Conservation (phyloP, 2,888 invertebrate genomes). For the Coelinius sp. region DNA sequence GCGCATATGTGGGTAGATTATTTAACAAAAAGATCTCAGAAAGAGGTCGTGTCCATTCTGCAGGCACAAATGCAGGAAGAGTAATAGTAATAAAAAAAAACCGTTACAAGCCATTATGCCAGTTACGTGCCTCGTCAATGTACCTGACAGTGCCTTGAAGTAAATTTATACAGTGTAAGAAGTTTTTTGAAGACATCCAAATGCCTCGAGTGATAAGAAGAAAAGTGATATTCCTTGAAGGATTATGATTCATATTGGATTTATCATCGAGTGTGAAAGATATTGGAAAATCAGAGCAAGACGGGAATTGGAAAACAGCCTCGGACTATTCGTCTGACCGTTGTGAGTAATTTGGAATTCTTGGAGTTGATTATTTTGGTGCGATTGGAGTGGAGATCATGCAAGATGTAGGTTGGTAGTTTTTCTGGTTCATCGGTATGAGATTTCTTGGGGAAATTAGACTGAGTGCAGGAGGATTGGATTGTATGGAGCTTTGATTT, state of each 20-base stretch:
- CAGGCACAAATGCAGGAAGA: background rate
- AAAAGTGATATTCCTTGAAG: background rate
- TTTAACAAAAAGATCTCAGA: background rate
- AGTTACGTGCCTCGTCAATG: background rate
- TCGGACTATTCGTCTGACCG: conserved; percentile 57
- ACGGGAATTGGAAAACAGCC: conserved; percentile 46
- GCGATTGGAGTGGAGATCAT: background rate
- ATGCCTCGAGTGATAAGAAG: background rate
- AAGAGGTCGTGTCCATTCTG: background rate
- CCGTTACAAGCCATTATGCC: conserved; percentile 8
- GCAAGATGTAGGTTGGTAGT: background rate
- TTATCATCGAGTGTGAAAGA: conserved; percentile 1
- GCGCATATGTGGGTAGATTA: background rate
- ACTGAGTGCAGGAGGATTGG: background rate
- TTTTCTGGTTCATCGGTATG: background rate
- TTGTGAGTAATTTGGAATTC: conserved; percentile 56
- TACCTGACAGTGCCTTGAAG: background rate
- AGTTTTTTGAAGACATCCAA: conserved; percentile 10
- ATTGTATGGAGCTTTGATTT: conserved; percentile 17
- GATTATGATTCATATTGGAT: conserved; percentile 3
- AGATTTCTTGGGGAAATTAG: background rate
- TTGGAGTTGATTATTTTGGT: background rate
- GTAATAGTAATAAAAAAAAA: conserved; percentile 3
- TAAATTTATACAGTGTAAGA: background rate
- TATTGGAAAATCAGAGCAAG: conserved; percentile 41